phyloP scores from a whole-genome alignment of 1,140 invertebrate species.

The Platyura marginata region DNA sequence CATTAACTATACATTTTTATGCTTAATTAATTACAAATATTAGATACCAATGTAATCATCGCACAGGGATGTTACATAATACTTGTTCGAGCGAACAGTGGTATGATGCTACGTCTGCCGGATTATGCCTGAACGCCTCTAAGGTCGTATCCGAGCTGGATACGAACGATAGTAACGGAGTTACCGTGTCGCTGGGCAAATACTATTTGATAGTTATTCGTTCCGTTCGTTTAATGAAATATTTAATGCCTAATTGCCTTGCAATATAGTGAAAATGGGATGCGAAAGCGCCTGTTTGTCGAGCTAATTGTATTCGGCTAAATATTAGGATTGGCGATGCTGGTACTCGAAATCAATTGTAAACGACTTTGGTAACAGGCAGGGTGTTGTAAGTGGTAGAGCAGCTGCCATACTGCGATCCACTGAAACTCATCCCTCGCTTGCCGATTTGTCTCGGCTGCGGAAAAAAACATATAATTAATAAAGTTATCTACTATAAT shows the following conservation, averaged over 20 bases:
- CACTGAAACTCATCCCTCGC: conserved; percentile 9
- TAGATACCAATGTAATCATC: too few species aligned
- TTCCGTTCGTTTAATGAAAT: neutral
- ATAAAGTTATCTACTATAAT: neutral
- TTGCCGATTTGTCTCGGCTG: conserved; percentile 35
- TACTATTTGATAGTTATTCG: neutral
- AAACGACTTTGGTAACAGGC: conserved; percentile 9
- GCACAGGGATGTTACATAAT: too few species aligned
- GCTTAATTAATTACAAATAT: too few species aligned
- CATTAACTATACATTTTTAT: too few species aligned
- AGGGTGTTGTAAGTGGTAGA: conserved; percentile 9
- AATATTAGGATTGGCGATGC: conserved; percentile 2
- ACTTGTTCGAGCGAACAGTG: conserved; percentile 5
- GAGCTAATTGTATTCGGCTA: neutral
- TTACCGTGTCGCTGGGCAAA: conserved; percentile 1
- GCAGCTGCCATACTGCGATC: conserved; percentile 11
- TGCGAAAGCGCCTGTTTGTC: neutral
- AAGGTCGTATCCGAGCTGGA: conserved; percentile 4
- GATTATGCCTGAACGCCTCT: conserved; percentile 5
- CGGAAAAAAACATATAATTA: neutral
- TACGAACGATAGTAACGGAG: neutral
- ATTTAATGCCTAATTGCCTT: neutral
- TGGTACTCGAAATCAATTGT: conserved; percentile 6
- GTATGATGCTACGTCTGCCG: conserved; percentile 4
- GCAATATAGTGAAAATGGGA: neutral